Percentiles rank a stretch among this genome's conserved stretches.
Evolutionary conservation across 2,888 invertebrate species (phyloP).

Genomic region (Drosophila pegasa): DNA sequence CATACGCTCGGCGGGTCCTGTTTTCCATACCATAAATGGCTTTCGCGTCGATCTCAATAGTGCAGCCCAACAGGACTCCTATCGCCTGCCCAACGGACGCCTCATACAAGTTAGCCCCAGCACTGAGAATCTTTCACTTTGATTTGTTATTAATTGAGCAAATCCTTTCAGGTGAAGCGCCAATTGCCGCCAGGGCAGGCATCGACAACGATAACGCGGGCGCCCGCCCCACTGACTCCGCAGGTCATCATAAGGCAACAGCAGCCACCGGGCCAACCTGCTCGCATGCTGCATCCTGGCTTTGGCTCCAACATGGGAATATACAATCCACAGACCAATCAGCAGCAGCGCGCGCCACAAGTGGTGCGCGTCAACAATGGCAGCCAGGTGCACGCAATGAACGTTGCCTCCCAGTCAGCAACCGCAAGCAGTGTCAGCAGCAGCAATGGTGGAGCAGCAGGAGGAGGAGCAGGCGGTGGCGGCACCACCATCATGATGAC

Average conservation of each 20-base stretch:
- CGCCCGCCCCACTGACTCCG: slow-evolving; percentile 22
- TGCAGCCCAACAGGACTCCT: slow-evolving; percentile 84
- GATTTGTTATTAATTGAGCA: too few relatives aligned
- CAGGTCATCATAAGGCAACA: slow-evolving; percentile 62
- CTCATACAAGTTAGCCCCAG: slow-evolving; percentile 76
- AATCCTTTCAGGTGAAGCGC: slow-evolving; percentile 77
- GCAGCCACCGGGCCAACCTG: slow-evolving; percentile 1
- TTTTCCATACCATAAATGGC: slow-evolving; percentile 85
- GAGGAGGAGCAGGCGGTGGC: slow-evolving; percentile 35
- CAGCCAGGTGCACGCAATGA: slow-evolving; percentile 39
- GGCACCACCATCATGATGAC: slow-evolving; percentile 44
- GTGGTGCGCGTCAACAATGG: slow-evolving; percentile 67
- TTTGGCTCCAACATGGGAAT: slow-evolving; percentile 68
- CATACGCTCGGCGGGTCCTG: slow-evolving; percentile 74
- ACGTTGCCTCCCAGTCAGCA: slow-evolving; percentile 29
- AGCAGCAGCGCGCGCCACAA: slow-evolving; percentile 68
- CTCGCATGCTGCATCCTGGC: slow-evolving; percentile 33
- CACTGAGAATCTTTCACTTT: not conserved
- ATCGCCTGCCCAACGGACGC: slow-evolving; percentile 84
- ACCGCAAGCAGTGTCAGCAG: slow-evolving; percentile 23
- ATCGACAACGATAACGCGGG: slow-evolving; percentile 27
- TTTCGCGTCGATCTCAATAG: slow-evolving; percentile 85
- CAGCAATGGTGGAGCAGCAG: not conserved
- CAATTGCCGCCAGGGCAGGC: slow-evolving; percentile 65
- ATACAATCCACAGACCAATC: slow-evolving; percentile 63